These are phyloP conservation scores for Ochropleura leucogaster DNA, from an alignment of 2,888 invertebrate genomes.

Conservation along the genomic window DNA sequence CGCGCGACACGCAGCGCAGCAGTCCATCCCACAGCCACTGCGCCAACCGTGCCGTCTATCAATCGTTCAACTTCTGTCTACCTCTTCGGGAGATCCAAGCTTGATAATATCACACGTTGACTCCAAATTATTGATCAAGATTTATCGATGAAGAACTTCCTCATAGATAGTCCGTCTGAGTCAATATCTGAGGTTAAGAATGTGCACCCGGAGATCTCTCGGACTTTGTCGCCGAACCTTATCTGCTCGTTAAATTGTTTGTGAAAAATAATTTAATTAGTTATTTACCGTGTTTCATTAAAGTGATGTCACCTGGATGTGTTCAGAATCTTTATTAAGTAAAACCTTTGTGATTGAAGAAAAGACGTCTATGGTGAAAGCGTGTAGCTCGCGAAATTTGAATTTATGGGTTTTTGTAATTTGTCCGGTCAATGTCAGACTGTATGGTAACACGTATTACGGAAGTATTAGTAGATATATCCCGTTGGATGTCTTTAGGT, in stretches of 20 bases:
- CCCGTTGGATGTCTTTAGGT: too few relatives aligned
- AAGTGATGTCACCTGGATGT: slow-evolving; percentile 29
- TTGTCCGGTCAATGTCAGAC: too few relatives aligned
- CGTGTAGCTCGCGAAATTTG: too few relatives aligned
- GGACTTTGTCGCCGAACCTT: slow-evolving; percentile 40
- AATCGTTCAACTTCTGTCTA: neutral
- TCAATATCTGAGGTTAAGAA: slow-evolving; percentile 63
- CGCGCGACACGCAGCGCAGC: too few relatives aligned
- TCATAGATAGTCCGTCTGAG: slow-evolving; percentile 8
- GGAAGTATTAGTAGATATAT: too few relatives aligned
- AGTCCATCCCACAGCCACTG: too few relatives aligned
- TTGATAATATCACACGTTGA: neutral
- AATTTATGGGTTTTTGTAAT: too few relatives aligned
- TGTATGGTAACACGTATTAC: too few relatives aligned
- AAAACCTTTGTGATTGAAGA: neutral
- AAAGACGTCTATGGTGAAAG: neutral
- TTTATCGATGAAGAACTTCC: slow-evolving; percentile 24
- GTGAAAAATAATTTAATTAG: slow-evolving; percentile 33
- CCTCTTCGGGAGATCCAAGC: neutral
- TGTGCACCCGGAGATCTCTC: slow-evolving; percentile 66
- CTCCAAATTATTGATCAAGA: neutral
- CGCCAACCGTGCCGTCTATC: too few relatives aligned
- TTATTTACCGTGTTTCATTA: neutral
- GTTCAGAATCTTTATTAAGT: neutral
- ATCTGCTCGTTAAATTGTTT: slow-evolving; percentile 29